Percentiles rank a stretch among this genome's conserved stretches.
Evolutionary conservation across 1,140 invertebrate genomes (phyloP).

Genomic region (Aphis craccivora): DNA sequence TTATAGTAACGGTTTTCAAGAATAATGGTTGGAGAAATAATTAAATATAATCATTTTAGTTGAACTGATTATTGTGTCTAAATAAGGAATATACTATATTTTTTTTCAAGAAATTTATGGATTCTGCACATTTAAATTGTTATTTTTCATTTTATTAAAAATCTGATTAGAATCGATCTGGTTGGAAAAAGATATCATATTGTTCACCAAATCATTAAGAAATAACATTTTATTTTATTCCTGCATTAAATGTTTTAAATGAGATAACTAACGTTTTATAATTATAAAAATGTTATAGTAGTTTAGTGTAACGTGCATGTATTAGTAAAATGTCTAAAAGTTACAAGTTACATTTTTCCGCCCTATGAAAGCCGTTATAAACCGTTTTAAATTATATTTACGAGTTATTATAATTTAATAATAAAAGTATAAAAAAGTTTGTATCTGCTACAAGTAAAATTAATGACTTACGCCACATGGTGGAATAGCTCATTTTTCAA

Average conservation of each 20-base stretch:
- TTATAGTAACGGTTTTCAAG: neutral
- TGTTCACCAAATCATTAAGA: neutral
- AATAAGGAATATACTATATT: neutral
- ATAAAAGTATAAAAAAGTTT: neutral
- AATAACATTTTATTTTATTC: neutral
- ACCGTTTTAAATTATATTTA: constrained; percentile 4
- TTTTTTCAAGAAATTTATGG: neutral
- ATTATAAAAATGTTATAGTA: neutral
- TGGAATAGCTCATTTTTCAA: constrained; percentile 1
- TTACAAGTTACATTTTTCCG: neutral
- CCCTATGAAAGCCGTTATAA: neutral
- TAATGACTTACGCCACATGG: constrained; percentile 12
- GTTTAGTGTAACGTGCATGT: neutral
- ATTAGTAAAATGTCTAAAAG: neutral
- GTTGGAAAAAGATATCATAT: neutral
- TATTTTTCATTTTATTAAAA: neutral
- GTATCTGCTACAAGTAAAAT: neutral
- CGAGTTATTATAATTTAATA: constrained; percentile 14
- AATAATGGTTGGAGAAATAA: neutral
- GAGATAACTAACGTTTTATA: neutral
- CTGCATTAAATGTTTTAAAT: neutral
- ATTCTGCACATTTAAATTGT: neutral
- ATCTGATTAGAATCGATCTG: neutral
- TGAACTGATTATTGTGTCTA: neutral
- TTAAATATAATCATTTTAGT: neutral